phyloP scores from a whole-genome alignment of 64 coral and sea anemone species.

The Pocillopora damicornis region DNA sequence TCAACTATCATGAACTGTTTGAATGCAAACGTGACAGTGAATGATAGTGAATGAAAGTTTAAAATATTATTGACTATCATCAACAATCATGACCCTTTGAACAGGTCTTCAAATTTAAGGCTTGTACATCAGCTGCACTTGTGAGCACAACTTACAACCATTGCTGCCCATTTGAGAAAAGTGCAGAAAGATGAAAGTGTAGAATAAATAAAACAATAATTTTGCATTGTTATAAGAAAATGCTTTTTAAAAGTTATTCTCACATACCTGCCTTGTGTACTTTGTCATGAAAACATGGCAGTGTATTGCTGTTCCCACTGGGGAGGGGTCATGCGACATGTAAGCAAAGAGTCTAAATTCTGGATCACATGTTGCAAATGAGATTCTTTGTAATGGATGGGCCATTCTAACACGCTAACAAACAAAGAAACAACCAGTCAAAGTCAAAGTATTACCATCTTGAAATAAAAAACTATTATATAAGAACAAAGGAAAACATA shows the following conservation, averaged over 20 bases:
- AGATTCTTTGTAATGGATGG: constrained; percentile 86
- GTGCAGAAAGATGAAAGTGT: too few species aligned
- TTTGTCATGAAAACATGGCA: constrained; percentile 72
- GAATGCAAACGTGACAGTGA: too few species aligned
- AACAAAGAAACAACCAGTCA: background rate
- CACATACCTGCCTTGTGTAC: constrained; percentile 49
- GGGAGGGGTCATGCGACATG: constrained; percentile 81
- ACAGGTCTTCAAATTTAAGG: too few species aligned
- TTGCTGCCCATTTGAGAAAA: too few species aligned
- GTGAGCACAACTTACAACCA: too few species aligned
- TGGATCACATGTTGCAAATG: constrained; percentile 91
- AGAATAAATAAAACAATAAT: background rate
- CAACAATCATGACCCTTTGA: too few species aligned
- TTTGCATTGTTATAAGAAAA: too few species aligned
- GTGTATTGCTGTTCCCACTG: constrained; percentile 69
- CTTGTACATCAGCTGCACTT: too few species aligned
- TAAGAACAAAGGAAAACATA: too few species aligned
- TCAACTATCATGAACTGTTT: too few species aligned
- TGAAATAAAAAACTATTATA: background rate
- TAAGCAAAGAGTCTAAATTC: constrained; percentile 85
- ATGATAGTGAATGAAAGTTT: too few species aligned
- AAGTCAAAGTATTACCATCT: background rate
- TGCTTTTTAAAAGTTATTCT: background rate
- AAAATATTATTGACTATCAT: too few species aligned
- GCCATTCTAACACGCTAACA: constrained; percentile 88